Evolutionary conservation across 2,888 invertebrate species (phyloP).

Genomic region (Clostera curtula): DNA sequence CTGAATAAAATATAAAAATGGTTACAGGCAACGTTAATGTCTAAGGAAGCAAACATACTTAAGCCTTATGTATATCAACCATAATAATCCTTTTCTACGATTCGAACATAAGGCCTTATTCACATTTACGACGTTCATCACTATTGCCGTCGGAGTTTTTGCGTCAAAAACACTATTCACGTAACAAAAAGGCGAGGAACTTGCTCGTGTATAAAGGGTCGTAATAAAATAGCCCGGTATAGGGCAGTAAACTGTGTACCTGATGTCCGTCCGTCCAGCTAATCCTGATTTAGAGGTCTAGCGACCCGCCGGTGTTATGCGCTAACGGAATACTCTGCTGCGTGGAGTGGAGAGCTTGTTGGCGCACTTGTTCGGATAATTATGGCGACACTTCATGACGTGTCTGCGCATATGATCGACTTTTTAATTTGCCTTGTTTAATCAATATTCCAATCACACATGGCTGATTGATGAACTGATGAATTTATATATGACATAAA

Average conservation of each 20-base stretch:
- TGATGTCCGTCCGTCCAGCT: constrained; percentile 56
- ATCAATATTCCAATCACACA: no score
- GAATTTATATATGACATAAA: no score
- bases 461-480: no score
- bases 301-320: constrained; percentile 47
- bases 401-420: no score
- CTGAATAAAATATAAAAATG: no score
- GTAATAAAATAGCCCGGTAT: constrained; percentile 54
- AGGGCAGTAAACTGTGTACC: constrained; percentile 56
- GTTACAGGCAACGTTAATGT: no score
- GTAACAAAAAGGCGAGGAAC: constrained; percentile 7
- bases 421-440: no score
- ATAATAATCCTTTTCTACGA: no score
- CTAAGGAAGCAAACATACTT: no score
- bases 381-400: neutral
- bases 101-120: neutral
- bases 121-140: neutral
- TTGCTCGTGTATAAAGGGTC: constrained; percentile 38
- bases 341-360: constrained; percentile 8
- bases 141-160: constrained; percentile 15
- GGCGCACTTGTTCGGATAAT: constrained; percentile 10
- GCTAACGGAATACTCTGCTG: constrained; percentile 40
- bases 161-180: constrained; percentile 12
- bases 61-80: no score
- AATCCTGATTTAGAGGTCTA: constrained; percentile 69